These are phyloP conservation scores for Stichopus horrens DNA, from an alignment of 53 echinoderm and acorn worm genomes.

Conservation along the genomic window DNA sequence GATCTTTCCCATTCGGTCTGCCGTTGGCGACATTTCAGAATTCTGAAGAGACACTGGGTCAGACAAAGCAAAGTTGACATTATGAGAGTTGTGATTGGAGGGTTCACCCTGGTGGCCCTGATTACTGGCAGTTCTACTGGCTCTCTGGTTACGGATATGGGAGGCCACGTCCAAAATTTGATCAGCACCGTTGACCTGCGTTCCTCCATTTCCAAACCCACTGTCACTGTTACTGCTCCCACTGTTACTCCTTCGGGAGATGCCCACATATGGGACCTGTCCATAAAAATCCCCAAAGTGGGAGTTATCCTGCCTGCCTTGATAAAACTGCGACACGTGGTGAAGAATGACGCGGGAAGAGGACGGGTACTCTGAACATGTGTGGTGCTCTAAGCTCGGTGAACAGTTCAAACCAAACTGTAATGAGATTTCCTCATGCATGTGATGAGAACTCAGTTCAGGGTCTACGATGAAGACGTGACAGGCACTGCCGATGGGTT, in stretches of 20 bases:
- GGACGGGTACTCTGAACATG: conserved; percentile 83
- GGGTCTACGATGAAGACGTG: conserved; percentile 98
- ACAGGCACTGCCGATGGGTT: conserved; percentile 90
- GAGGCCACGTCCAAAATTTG: conserved; percentile 86
- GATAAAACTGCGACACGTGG: conserved; percentile 70
- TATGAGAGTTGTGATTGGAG: conserved; percentile 36
- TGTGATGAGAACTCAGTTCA: conserved; percentile 73
- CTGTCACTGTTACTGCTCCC: conserved; percentile 99
- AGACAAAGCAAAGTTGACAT: conserved; percentile 61
- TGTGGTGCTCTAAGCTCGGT: conserved; percentile 73
- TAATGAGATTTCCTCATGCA: conserved; percentile 72
- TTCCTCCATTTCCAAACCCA: conserved; percentile 85
- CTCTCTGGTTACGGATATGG: conserved; percentile 78
- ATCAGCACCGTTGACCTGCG: conserved; percentile 59
- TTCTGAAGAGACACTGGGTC: conserved; percentile 67
- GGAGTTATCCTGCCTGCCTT: conserved; percentile 51
- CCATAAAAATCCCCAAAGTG: conserved; percentile 85
- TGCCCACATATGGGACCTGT: conserved; percentile 63
- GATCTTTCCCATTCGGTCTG: not conserved
- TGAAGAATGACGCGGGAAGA: conserved; percentile 78
- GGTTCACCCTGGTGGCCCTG: not conserved
- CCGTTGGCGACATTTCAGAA: conserved; percentile 67
- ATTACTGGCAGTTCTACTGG: conserved; percentile 43
- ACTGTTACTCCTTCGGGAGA: conserved; percentile 80
- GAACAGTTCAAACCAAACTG: conserved; percentile 80